Percentiles rank a stretch among this genome's conserved stretches.
phyloP scores from a whole-genome alignment of 2,797 vertebrate species.

The Labroides dimidiatus region DNA sequence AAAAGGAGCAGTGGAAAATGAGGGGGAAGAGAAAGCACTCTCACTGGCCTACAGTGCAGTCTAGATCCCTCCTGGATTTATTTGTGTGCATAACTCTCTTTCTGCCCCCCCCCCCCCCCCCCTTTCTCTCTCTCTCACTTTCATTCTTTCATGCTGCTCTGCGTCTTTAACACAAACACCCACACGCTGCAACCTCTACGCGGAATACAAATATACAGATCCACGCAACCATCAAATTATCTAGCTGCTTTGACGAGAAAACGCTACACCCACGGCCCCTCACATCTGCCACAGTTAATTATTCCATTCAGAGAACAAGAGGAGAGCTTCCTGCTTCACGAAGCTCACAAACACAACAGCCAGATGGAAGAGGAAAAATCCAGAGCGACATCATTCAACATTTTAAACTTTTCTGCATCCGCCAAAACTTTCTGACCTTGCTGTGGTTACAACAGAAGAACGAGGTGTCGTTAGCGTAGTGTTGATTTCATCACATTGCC shows the following conservation, averaged over 20 bases:
- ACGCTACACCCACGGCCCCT: slow-evolving; percentile 60
- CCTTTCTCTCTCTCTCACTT: slow-evolving; percentile 44
- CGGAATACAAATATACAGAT: slow-evolving; percentile 46
- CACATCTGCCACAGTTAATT: slow-evolving; percentile 51
- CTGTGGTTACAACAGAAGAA: slow-evolving; percentile 3
- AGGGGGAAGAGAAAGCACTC: slow-evolving; percentile 60
- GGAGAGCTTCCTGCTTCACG: slow-evolving; percentile 28
- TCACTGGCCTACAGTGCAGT: slow-evolving; percentile 51
- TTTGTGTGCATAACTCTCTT: slow-evolving; percentile 71
- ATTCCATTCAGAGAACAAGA: slow-evolving; percentile 52
- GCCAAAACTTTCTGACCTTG: background rate
- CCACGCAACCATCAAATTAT: slow-evolving; percentile 59
- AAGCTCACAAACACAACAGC: slow-evolving; percentile 18
- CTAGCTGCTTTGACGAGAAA: slow-evolving; percentile 41
- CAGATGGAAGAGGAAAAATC: background rate
- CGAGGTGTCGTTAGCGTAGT: slow-evolving; percentile 22
- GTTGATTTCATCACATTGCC: slow-evolving; percentile 59
- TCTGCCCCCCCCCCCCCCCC: slow-evolving; percentile 35
- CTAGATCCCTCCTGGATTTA: slow-evolving; percentile 73
- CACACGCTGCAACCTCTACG: slow-evolving; percentile 55
- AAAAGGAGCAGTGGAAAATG: slow-evolving; percentile 58
- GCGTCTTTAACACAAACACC: slow-evolving; percentile 62
- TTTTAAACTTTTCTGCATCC: slow-evolving; percentile 12
- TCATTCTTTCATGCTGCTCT: slow-evolving; percentile 50
- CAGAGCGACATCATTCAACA: background rate